Evolutionary conservation across 2,113 vertebrate genomes (phyloP), one percentile per base, ranked within the genome.

Genomic region (Mus spicilegus): DNA sequence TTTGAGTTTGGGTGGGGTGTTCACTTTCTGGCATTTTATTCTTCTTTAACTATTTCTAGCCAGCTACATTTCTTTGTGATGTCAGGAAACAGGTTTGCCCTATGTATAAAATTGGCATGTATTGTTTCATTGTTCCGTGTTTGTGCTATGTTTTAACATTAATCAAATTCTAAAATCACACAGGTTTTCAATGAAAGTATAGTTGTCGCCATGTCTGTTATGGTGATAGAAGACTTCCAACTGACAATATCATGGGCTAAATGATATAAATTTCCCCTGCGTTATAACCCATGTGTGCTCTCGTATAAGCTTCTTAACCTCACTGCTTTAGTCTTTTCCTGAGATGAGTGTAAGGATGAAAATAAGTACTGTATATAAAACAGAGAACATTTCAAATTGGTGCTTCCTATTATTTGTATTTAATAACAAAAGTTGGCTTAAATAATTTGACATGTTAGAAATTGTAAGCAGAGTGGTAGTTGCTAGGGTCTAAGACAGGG

Each of bases 151-250:
- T 93, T 93, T 39, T 70, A 76, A 28, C 72, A 92, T 89, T 92
- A 95, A 89, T 90, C 86, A 87, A 85, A 26, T 58, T 93, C 58
- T 89, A 95, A 95, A 75, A 89, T 22, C 28, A 72, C 65, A 46
- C 30, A 87, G 2, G 7, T 54, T 75, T 87, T 84, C 28, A 77
- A 13, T n/a, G 63, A 75, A 92, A 95, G 20, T 36, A 80, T 5
- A 54, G 33, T 14, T 69, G 24, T 20, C 13, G 86, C 49, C 58
- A 4, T 39, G 3, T 88, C 69, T 93, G 33, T 36, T n/a, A 86
- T 0, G 1, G 39, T 86, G 7, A 51, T 49, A 20, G 11, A 70
- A 24, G 30, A 36, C 58, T 82, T 14, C 54, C 36, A 22, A 42
- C 13, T n/a, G 76, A 17, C 42, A 75, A 63, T 0, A 69, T 5